Conservation (phyloP, 1,140 invertebrate genomes). For the Planococcus citri region DNA sequence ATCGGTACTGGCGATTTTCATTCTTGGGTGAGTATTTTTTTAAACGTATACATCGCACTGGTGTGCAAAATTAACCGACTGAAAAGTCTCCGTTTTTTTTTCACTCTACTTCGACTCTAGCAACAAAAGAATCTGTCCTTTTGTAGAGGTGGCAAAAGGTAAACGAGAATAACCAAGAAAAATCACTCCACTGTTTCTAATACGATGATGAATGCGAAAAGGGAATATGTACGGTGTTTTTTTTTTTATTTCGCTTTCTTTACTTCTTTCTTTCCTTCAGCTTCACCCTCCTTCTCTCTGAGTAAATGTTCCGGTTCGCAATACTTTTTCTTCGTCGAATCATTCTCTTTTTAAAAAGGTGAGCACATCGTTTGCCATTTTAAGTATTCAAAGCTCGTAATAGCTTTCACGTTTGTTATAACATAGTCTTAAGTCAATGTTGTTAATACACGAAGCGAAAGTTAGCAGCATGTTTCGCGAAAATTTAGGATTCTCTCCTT, state of each 20-base stretch:
- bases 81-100: too few species aligned
- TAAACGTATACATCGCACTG: too few species aligned
- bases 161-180: neutral
- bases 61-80: too few species aligned
- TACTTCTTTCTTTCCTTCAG: too few species aligned
- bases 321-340: neutral
- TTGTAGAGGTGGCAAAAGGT: neutral
- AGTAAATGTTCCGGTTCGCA: neutral
- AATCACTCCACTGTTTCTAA: slow-evolving; percentile 13
- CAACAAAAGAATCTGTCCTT: too few species aligned
- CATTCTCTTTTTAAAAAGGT: neutral
- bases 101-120: too few species aligned
- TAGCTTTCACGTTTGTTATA: slow-evolving; percentile 8
- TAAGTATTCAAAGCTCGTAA: slow-evolving; percentile 15
- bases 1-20: too few species aligned
- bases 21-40: too few species aligned
- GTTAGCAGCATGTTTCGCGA: neutral
- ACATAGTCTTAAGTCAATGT: neutral
- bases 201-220: slow-evolving; percentile 12
- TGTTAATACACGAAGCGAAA: slow-evolving; percentile 3
- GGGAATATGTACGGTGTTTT: too few species aligned
- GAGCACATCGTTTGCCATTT: neutral
- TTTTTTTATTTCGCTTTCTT: too few species aligned
- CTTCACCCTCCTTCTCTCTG: neutral
- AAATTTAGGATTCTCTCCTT: slow-evolving; percentile 13